Conservation (phyloP, 2,113 vertebrate genomes). For the Melospiza melodia region DNA sequence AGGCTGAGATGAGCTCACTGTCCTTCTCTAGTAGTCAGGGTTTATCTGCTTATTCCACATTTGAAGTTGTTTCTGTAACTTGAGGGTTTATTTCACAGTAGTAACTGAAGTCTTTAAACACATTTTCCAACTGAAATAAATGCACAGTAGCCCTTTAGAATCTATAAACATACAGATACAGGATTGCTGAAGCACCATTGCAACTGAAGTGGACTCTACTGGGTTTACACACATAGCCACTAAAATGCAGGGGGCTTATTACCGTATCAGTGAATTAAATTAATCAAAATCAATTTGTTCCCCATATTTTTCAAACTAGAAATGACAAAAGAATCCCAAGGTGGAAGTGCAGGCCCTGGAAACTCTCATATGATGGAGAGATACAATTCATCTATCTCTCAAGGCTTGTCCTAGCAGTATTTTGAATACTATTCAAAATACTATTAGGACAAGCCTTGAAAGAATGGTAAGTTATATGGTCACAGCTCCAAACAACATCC, state of each 20-base stretch:
- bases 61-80: neutral
- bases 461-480: neutral
- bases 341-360: no score
- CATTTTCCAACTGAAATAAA: neutral
- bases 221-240: neutral
- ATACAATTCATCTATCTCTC: no score
- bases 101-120: neutral
- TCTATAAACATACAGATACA: neutral
- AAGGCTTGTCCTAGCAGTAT: no score
- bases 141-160: neutral
- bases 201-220: neutral
- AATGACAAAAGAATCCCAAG: no score
- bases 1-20: rapidly evolving
- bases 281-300: neutral
- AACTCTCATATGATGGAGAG: no score
- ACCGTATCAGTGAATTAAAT: neutral
- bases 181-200: neutral
- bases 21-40: neutral
- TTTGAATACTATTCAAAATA: neutral
- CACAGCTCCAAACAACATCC: neutral
- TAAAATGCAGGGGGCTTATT: neutral
- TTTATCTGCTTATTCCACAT: neutral
- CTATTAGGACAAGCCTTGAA: neutral
- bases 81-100: rapidly evolving
- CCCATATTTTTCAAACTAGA: neutral